A percentile compares a stretch with the other conserved stretches of the same genome.
phyloP scores from a whole-genome alignment of 2,797 vertebrate species.

The Propithecus perrieri region DNA sequence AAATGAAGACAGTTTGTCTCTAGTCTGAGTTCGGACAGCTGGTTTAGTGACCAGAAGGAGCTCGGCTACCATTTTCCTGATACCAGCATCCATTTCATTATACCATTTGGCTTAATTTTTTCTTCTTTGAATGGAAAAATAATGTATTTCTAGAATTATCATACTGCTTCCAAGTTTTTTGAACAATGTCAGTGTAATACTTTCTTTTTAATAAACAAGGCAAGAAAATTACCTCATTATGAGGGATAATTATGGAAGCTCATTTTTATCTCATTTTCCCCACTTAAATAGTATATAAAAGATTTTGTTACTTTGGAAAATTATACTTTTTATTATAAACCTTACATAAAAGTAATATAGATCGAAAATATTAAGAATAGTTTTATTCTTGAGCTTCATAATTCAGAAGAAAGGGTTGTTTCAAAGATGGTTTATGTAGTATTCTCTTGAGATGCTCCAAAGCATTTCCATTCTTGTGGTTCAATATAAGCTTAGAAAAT shows the following conservation, averaged over 20 bases:
- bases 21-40: neutral
- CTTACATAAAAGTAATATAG: neutral
- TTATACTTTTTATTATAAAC: neutral
- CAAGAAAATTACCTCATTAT: neutral
- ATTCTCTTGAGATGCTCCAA: neutral
- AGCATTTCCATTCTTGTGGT: neutral
- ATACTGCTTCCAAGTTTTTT: slow-evolving; percentile 11
- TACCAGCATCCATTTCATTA: neutral
- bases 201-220: slow-evolving; percentile 24
- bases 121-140: slow-evolving; percentile 17
- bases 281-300: neutral
- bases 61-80: neutral
- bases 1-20: neutral
- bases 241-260: neutral
- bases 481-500: neutral
- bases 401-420: neutral
- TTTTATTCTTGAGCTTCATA: slow-evolving; percentile 41
- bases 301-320: slow-evolving; percentile 34
- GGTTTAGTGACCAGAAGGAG: neutral
- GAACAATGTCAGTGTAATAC: neutral
- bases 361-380: neutral
- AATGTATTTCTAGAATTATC: neutral
- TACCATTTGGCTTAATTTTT: neutral
- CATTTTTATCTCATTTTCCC: slow-evolving; percentile 5
- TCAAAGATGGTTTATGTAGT: neutral